These are phyloP conservation scores for Bolinopsis microptera DNA, from an alignment of 37 sponge, comb jelly and placozoan species.

Conservation along the genomic window DNA sequence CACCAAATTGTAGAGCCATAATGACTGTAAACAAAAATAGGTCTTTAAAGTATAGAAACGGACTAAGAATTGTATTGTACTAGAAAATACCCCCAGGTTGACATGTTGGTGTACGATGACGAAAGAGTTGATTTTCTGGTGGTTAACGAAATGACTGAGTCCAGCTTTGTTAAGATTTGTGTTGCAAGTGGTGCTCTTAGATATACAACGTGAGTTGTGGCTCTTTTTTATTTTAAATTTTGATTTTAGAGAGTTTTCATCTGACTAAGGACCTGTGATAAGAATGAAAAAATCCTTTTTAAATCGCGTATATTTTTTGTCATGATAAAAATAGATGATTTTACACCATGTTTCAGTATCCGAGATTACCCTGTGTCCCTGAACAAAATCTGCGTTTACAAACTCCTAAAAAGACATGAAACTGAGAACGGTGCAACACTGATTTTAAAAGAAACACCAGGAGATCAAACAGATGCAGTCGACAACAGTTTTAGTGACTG, in stretches of 20 bases:
- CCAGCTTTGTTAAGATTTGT: not conserved
- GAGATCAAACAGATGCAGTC: not conserved
- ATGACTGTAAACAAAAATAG: no score
- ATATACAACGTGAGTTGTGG: not conserved
- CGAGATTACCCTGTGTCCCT: not conserved
- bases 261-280: no score
- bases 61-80: no score
- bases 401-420: not conserved
- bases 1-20: no score
- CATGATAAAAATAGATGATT: no score
- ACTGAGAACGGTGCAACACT: not conserved
- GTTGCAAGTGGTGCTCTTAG: not conserved
- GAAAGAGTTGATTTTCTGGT: conserved; percentile 37
- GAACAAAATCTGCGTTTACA: not conserved
- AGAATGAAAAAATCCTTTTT: no score
- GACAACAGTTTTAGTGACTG: not conserved
- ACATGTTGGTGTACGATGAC: conserved; percentile 55
- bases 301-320: no score
- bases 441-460: not conserved
- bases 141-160: not conserved
- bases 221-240: no score
- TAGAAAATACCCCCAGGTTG: no score
- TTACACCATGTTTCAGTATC: not conserved
- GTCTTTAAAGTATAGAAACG: no score
- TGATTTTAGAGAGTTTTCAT: no score